phyloP scores from a whole-genome alignment of 2,797 vertebrate genomes.

The Aphelocoma californica region DNA sequence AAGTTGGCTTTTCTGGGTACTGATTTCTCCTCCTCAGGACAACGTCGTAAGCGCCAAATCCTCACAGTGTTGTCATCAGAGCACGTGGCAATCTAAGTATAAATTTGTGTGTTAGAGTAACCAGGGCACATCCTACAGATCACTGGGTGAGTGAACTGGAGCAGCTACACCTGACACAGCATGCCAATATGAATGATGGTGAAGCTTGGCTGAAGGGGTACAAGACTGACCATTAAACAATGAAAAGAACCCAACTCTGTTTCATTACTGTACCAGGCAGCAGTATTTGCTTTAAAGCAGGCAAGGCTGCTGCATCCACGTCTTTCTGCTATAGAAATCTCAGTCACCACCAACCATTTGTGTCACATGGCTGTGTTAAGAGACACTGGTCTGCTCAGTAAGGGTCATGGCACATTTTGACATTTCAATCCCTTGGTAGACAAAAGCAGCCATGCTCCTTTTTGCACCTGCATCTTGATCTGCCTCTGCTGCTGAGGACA shows the following conservation, averaged over 20 bases:
- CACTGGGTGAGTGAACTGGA: background rate
- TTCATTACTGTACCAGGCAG: background rate
- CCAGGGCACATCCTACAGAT: background rate
- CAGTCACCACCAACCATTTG: background rate
- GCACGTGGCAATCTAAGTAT: slow-evolving; percentile 89
- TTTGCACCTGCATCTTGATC: background rate
- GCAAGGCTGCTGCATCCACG: background rate
- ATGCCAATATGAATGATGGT: background rate
- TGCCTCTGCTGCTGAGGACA: background rate
- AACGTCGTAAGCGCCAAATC: slow-evolving; percentile 86
- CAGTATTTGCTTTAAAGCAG: slow-evolving; percentile 19
- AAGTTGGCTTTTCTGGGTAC: slow-evolving; percentile 71
- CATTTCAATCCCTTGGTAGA: slow-evolving; percentile 18
- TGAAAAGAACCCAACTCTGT: background rate
- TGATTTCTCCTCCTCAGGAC: slow-evolving; percentile 65
- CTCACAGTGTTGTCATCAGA: slow-evolving; percentile 95
- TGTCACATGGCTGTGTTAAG: background rate
- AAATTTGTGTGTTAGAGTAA: background rate
- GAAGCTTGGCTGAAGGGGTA: background rate
- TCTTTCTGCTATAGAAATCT: slow-evolving; percentile 39
- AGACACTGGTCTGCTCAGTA: slow-evolving; percentile 12
- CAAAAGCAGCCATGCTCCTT: background rate
- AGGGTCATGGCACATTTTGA: background rate
- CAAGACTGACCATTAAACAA: background rate
- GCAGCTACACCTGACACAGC: background rate